Evolutionary conservation across 2,113 vertebrate species (phyloP).

Genomic region (Peromyscus maniculatus): DNA sequence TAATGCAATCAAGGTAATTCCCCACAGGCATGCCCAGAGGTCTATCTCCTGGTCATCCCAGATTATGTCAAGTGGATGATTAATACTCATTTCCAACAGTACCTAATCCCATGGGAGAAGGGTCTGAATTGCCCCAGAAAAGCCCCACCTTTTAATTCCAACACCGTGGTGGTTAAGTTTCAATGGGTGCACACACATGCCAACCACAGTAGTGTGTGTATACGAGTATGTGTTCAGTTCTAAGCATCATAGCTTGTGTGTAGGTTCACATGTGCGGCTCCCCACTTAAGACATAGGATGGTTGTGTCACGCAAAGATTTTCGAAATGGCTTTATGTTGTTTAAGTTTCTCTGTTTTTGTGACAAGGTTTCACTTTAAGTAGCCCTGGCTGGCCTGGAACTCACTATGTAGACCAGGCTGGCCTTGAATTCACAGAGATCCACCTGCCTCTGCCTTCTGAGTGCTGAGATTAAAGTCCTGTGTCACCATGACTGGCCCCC

Average conservation of each 20-base stretch:
- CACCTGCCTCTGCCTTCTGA: neutral
- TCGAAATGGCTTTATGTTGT: neutral
- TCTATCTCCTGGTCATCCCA: neutral
- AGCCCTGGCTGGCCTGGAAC: neutral
- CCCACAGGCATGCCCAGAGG: neutral
- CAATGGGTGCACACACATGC: neutral
- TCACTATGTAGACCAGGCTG: neutral
- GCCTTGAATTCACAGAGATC: neutral
- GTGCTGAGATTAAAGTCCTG: neutral
- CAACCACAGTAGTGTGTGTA: neutral
- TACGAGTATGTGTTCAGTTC: neutral
- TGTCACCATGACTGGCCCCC: neutral
- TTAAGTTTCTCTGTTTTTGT: neutral
- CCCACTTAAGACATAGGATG: neutral
- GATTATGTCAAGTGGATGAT: neutral
- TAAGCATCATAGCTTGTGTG: neutral
- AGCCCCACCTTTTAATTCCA: neutral
- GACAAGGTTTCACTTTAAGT: neutral
- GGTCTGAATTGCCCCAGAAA: neutral
- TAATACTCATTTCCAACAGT: neutral
- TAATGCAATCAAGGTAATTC: neutral
- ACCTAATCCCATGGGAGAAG: neutral
- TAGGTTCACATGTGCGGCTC: neutral
- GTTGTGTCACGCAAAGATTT: neutral
- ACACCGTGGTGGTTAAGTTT: neutral